Evolutionary conservation across 2,797 vertebrate species (phyloP), one percentile per base, ranked within the genome.

Genomic region (Gastrophryne carolinensis): DNA sequence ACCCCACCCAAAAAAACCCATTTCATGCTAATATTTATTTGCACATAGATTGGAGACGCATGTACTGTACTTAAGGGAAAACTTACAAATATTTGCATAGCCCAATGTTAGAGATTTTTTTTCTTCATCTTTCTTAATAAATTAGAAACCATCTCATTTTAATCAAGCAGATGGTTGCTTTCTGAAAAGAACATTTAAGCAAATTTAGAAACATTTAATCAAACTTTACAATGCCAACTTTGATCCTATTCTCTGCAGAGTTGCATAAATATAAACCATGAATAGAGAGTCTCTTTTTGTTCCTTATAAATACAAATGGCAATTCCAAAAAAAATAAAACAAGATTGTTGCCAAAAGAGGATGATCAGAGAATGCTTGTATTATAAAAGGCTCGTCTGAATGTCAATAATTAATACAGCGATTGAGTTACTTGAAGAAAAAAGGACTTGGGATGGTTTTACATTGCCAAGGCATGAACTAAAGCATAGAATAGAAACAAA

Each of bases 91-190:
- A n/a, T n/a, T n/a, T n/a, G n/a, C n/a, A n/a, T n/a, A n/a, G n/a
- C n/a, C 67, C 35, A 68, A 30, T 50, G 41, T 62, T 68, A 69
- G 32, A 44, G 57, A 5, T 37, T 34, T 60, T 52, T 49, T 52
- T 54, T 64, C 34, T 19, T 54, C 53, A 75, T 69, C 65, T 62
- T 61, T 4, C 50, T 41, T 70, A 76, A 76, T 76, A 63, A 70
- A 70, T 76, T 70, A 63, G 34, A 76, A 69, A 74, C 34, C 15
- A 39, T 19, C 49, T 70, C 21, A 13, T 70, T 63, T 63, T 64
- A 76, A 76, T 76, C 66, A 70, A 63, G 37, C 74, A 77, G 74
- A 77, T 77, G 74, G 74, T 34, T 77, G 74, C 66, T 34, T 58
- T 77, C 67, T 64, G 58, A 34, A 23, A 50, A 77, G 67, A 69